Percentiles rank a stretch among this genome's conserved stretches.
phyloP scores from a whole-genome alignment of 1,140 invertebrate species.

The Bursaphelenchus mucronatus region DNA sequence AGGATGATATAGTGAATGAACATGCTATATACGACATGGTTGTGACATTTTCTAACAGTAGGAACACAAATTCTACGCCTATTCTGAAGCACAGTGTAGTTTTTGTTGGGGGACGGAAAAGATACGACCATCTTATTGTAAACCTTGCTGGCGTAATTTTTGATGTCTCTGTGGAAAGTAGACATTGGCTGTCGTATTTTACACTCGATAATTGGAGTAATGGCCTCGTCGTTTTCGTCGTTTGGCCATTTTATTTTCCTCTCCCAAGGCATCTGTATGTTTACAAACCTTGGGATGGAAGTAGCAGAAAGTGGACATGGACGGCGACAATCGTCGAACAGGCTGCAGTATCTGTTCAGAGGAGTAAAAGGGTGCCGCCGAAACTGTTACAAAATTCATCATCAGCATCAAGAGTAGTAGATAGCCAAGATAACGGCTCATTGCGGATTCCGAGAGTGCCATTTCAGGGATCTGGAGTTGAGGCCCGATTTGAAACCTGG shows the following conservation, averaged over 20 bases:
- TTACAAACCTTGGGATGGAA: constrained; percentile 22
- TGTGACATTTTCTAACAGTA: too few species aligned
- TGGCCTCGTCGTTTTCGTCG: not conserved
- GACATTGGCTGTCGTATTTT: not conserved
- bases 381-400: not conserved
- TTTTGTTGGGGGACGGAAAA: too few species aligned
- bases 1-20: too few species aligned
- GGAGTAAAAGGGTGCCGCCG: not conserved
- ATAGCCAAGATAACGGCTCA: too few species aligned
- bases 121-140: too few species aligned
- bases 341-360: constrained; percentile 4
- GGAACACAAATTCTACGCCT: too few species aligned
- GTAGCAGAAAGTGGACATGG: constrained; percentile 23
- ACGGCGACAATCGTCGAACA: constrained; percentile 16
- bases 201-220: not conserved
- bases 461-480: too few species aligned
- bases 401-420: not conserved
- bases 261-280: not conserved
- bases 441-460: too few species aligned
- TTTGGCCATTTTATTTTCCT: not conserved
- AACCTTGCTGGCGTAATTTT: not conserved
- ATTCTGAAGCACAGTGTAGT: too few species aligned
- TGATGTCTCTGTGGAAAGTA: not conserved
- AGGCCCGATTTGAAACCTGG: too few species aligned
- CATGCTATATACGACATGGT: too few species aligned